phyloP scores from a whole-genome alignment of 2,888 invertebrate genomes.

The Hemithea aestivaria region DNA sequence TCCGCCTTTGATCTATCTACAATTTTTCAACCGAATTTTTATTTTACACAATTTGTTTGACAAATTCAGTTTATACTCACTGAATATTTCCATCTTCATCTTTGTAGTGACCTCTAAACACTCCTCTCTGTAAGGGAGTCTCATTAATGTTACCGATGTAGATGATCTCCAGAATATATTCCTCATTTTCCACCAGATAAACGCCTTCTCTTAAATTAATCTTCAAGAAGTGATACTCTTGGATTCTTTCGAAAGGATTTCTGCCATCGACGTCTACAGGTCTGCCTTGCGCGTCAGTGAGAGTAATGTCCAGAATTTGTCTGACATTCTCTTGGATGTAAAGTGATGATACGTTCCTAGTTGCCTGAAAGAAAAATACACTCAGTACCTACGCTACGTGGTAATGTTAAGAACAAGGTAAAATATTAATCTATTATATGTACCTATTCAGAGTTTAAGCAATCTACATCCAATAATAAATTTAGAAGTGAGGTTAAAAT shows the following conservation, averaged over 20 bases:
- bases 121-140: constrained; percentile 63
- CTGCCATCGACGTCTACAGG: constrained; percentile 32
- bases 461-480: too few species aligned
- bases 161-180: constrained; percentile 43
- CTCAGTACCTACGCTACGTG: too few species aligned
- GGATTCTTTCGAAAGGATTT: constrained; percentile 43
- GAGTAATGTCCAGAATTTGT: constrained; percentile 38
- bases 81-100: constrained; percentile 44
- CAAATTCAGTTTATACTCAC: constrained; percentile 37
- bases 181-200: constrained; percentile 37
- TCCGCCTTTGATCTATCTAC: too few species aligned
- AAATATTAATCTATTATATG: too few species aligned
- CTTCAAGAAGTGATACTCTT: constrained; percentile 52
- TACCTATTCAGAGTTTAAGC: too few species aligned
- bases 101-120: constrained; percentile 63
- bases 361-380: constrained; percentile 41
- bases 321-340: constrained; percentile 64
- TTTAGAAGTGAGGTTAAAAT: too few species aligned
- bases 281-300: constrained; percentile 31
- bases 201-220: constrained; percentile 49
- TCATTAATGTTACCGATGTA: constrained; percentile 70
- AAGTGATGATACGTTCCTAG: constrained; percentile 38
- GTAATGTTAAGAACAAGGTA: neutral
- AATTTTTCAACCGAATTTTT: too few species aligned
- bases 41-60: too few species aligned